Base-by-base conservation (phyloP, 2,797 vertebrate genomes). In the Manis crassicaudata region DNA sequence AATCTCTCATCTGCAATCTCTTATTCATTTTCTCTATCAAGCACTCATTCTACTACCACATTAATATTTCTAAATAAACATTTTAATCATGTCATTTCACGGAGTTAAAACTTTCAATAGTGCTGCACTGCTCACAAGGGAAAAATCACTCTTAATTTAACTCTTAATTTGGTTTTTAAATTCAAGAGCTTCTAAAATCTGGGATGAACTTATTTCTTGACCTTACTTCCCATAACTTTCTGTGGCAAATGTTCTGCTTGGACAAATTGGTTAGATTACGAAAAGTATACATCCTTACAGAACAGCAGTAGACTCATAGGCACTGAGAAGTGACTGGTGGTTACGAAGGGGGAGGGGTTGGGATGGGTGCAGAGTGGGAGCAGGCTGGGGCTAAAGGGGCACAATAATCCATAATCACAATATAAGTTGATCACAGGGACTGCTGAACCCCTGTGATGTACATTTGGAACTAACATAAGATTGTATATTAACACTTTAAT, bases 11-110 rank as follows among this genome's bases (percentile, higher is more conserved):
- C 58, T 82, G 63, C 17, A 67, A 29, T 75, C 68, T 84, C 82
- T 75, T 86, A 70, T 7, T 90, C 72, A 76, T 54, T 95, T 94
- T 92, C 68, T 85, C n/a, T 75, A 63, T 54, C 35, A 91, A 83
- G 60, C 20, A 84, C 16, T 79, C 20, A 84, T 13, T 79, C 40
- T 37, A 58, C 17, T 67, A 60, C 7, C 52, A 62, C 56, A 70
- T 73, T 81, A 88, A 89, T 88, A 56, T 70, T 93, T 54, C 54
- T 72, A 84, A 90, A 52, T 60, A 63, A 40, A 56, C n/a, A 88
- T 67, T 85, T 90, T 72, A 92, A 67, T 91, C 32, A 62, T 72
- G 40, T 76, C 35, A 84, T 76, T 83, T 93, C 43, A 32, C 37
- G 27, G 18, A 35, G 27, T 75, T 65, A 37, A 95, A 80, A 83